Percentiles rank a stretch among this genome's conserved stretches.
These are phyloP conservation scores for Euglossa dilemma DNA, from an alignment of 1,140 invertebrate genomes.

Conservation along the genomic window DNA sequence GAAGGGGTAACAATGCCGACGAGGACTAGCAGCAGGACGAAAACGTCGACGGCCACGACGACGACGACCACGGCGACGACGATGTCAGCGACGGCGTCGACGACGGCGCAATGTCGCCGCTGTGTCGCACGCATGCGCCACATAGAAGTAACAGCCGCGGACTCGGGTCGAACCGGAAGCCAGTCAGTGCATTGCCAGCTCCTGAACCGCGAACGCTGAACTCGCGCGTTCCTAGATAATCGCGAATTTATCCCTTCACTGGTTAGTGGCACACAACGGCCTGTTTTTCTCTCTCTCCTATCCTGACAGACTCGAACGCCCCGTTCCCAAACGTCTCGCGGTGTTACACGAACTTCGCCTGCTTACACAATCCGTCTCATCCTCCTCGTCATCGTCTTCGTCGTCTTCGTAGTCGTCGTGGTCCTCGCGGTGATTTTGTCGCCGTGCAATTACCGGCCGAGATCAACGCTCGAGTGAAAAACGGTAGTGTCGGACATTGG, in stretches of 20 bases:
- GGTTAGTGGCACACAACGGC: neutral
- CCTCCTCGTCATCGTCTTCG: too few species aligned
- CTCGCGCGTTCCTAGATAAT: slow-evolving; percentile 13
- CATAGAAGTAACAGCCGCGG: slow-evolving; percentile 72
- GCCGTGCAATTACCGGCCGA: neutral
- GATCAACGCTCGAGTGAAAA: neutral
- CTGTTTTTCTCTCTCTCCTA: slow-evolving; percentile 1
- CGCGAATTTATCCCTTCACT: slow-evolving; percentile 34
- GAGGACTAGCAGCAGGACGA: slow-evolving; percentile 34
- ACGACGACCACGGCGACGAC: slow-evolving; percentile 65
- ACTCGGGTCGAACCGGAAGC: slow-evolving; percentile 80
- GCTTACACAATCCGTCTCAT: too few species aligned
- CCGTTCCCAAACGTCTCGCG: slow-evolving; percentile 9
- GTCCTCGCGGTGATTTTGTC: neutral
- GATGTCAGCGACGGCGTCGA: slow-evolving; percentile 59
- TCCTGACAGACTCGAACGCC: slow-evolving; percentile 35
- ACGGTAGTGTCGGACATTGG: slow-evolving; percentile 3
- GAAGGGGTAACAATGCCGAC: slow-evolving; percentile 47
- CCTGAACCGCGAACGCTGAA: slow-evolving; percentile 73
- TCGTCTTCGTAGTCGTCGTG: too few species aligned
- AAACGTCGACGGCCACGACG: slow-evolving; percentile 52
- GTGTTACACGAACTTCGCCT: neutral
- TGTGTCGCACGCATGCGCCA: slow-evolving; percentile 76
- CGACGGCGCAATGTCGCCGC: slow-evolving; percentile 76
- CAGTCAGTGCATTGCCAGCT: slow-evolving; percentile 80